Base-by-base conservation (phyloP, 2,888 invertebrate species). In the Epirrhoe tristata region DNA sequence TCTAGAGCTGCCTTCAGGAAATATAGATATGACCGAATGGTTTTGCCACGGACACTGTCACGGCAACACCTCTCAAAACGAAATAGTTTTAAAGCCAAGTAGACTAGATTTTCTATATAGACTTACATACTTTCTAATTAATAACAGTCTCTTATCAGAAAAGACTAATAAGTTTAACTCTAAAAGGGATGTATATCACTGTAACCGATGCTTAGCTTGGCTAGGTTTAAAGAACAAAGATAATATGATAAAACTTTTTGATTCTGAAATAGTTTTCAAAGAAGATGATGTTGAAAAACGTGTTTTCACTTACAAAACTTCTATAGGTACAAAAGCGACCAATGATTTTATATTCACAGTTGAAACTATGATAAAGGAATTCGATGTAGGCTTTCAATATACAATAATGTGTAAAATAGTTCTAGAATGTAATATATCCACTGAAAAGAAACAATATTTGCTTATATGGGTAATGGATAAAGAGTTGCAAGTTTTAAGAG, bases 391-490 rank as follows among this genome's bases (percentile, higher is more conserved):
- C 1, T 77, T 91, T 43, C 92, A 93, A 56, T 90, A 94, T 68
- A 86, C 93, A 0, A 89, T 94, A 7, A 90, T 94, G 81, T 91
- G 94, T 75, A 95, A 94, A 84, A 84, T 95, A 48, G 83, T 95
- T 34, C 78, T 95, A 39, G 92, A 91, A 82, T 94, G 94, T 74
- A 85, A 86, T 36, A 76, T 91, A 61, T 86, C 93, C 0, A 78
- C 89, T 0, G 76, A 81, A 16, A 87, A 90, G 43, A 93, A 86
- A 61, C 93, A 95, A 73, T 94, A 91, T 79, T 70, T 96, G 32
- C 82, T 95, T 1, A 83, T 96, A 53, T 95, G 95, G 95, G 86
- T 95, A 0, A 91, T 95, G 83, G 95, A 96, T 76, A 95, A 94
- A 75, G 92, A 94, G 66, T 82, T 96, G 12, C 90, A 94, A 79